phyloP scores from a whole-genome alignment of 2,888 invertebrate species.

The Ptilodon capucinus region DNA sequence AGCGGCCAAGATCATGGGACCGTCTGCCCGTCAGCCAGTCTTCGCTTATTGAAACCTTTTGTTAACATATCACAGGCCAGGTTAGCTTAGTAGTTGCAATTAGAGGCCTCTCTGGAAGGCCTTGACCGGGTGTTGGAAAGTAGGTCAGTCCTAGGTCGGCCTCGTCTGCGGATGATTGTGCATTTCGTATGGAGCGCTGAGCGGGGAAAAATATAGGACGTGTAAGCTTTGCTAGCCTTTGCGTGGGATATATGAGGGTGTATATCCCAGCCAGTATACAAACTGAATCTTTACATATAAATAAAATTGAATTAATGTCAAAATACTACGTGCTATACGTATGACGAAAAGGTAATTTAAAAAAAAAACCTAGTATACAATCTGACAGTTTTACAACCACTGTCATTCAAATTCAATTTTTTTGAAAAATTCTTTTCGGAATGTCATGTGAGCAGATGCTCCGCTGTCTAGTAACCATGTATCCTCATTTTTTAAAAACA shows the following conservation, averaged over 20 bases:
- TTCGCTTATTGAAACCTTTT: constrained; percentile 36
- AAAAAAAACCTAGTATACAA: too few relatives aligned
- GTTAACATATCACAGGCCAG: constrained; percentile 34
- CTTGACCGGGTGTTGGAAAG: constrained; percentile 46
- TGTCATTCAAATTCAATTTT: too few relatives aligned
- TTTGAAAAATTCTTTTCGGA: too few relatives aligned
- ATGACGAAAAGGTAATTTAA: too few relatives aligned
- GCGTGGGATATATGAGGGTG: constrained; percentile 9
- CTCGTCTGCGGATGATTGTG: constrained; percentile 44
- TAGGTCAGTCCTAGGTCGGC: constrained; percentile 44
- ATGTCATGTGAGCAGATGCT: too few relatives aligned
- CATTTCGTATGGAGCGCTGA: constrained; percentile 47
- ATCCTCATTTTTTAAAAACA: too few relatives aligned
- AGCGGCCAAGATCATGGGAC: constrained; percentile 34
- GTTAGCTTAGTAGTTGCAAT: constrained; percentile 27
- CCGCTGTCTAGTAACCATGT: too few relatives aligned
- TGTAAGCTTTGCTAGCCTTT: constrained; percentile 23
- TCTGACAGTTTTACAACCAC: too few relatives aligned
- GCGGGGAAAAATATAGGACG: constrained; percentile 34
- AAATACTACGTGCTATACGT: too few relatives aligned
- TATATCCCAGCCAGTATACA: too few relatives aligned
- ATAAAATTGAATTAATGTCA: too few relatives aligned
- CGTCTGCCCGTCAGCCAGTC: constrained; percentile 30
- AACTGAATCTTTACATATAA: too few relatives aligned
- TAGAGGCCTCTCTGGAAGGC: constrained; percentile 35